These are phyloP conservation scores for Myotis brandtii DNA, from an alignment of 2,113 vertebrate genomes.

Conservation along the genomic window DNA sequence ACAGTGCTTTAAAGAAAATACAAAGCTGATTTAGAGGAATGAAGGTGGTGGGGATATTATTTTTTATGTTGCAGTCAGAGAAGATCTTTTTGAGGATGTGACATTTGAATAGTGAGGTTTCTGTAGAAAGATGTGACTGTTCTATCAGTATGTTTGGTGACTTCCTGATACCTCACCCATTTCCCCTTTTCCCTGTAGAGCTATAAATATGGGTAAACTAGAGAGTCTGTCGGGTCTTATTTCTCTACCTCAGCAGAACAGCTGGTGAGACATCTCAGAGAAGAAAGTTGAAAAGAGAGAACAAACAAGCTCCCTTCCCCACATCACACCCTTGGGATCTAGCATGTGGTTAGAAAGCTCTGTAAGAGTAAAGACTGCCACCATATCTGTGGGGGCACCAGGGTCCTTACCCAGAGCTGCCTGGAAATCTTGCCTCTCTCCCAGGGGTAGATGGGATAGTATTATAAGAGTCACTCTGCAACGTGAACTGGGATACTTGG, in stretches of 20 bases:
- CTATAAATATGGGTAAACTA: conserved; percentile 6
- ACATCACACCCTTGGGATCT: background rate
- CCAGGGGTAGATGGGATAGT: background rate
- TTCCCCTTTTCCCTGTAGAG: conserved; percentile 3
- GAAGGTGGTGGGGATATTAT: background rate
- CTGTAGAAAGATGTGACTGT: background rate
- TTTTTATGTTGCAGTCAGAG: background rate
- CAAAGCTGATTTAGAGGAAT: background rate
- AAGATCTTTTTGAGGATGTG: background rate
- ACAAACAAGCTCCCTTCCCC: background rate
- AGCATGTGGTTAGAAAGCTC: background rate
- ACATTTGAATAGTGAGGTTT: background rate
- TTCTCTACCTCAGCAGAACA: background rate
- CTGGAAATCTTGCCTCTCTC: background rate
- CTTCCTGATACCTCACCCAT: background rate
- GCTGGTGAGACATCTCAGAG: background rate
- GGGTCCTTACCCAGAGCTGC: background rate
- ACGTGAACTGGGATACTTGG: background rate
- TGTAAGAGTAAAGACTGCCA: conserved; percentile 26
- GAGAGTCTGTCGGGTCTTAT: background rate
- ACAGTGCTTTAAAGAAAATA: background rate
- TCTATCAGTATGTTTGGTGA: background rate
- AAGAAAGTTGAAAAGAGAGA: background rate
- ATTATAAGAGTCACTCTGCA: background rate
- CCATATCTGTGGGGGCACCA: background rate